A percentile compares a stretch with the other conserved stretches of the same genome.
phyloP scores from a whole-genome alignment of 2,113 vertebrate genomes.

The Callaeas wilsoni region DNA sequence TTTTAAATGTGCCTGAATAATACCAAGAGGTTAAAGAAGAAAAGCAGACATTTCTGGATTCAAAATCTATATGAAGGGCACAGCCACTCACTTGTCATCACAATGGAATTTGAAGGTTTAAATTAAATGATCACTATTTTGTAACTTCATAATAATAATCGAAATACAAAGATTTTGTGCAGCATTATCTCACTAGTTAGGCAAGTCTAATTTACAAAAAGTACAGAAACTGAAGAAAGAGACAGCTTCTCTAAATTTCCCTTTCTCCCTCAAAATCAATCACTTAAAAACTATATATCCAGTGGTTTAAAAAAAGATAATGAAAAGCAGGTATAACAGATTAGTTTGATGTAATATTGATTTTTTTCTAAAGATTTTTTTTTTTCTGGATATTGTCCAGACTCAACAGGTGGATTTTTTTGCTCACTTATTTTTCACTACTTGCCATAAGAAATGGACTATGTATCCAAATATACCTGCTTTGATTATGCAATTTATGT shows the following conservation, averaged over 20 bases:
- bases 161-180: not conserved
- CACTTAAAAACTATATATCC: not conserved
- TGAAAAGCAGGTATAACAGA: not conserved
- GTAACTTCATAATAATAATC: not conserved
- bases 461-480: not conserved
- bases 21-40: not conserved
- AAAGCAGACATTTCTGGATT: not conserved
- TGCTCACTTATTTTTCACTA: not conserved
- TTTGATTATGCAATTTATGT: not conserved
- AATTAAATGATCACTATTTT: not conserved
- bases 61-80: not conserved
- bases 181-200: not conserved
- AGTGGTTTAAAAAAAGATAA: not conserved
- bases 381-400: not conserved
- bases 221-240: not conserved
- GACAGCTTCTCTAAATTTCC: not conserved
- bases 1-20: not conserved
- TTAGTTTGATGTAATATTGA: not conserved
- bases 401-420: not conserved
- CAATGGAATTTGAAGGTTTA: not conserved
- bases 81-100: not conserved
- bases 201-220: not conserved
- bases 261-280: not conserved
- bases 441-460: not conserved
- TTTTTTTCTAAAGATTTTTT: not conserved